A percentile compares a stretch with the other conserved stretches of the same genome.
Conservation (phyloP, 2,888 invertebrate species). For the Melitaea athalia region DNA sequence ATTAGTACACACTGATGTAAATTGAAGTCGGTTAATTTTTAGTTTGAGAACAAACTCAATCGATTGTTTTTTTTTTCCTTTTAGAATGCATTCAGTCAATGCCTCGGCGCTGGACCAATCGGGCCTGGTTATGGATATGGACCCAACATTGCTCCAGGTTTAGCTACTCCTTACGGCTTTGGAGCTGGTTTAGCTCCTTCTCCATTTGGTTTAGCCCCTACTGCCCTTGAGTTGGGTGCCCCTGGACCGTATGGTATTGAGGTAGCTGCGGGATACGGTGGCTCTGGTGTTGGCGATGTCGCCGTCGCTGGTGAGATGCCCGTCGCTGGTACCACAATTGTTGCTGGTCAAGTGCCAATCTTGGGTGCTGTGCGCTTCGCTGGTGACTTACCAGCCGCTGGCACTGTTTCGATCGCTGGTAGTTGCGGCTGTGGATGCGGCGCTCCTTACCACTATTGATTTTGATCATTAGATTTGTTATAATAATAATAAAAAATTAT, state of each 20-base stretch:
- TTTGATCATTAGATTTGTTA: not conserved
- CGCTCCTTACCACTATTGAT: conserved; percentile 15
- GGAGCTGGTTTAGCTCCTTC: conserved; percentile 24
- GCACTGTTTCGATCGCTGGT: conserved; percentile 47
- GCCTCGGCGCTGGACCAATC: conserved; percentile 27
- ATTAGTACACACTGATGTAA: too few relatives aligned
- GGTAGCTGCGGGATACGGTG: conserved; percentile 35
- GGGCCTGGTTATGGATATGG: conserved; percentile 16
- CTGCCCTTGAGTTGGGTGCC: conserved; percentile 26
- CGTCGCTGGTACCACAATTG: conserved; percentile 46
- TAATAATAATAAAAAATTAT: not conserved
- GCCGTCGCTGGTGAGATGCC: conserved; percentile 46
- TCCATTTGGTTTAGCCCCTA: conserved; percentile 28
- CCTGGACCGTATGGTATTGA: conserved; percentile 18
- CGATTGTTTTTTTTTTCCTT: conserved; percentile 4
- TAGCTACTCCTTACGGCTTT: conserved; percentile 20
- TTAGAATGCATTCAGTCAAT: conserved; percentile 39
- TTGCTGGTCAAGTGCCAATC: conserved; percentile 51
- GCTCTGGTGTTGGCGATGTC: conserved; percentile 43
- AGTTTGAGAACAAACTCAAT: too few relatives aligned
- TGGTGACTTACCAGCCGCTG: conserved; percentile 44
- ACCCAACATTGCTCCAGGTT: conserved; percentile 16
- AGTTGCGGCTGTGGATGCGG: conserved; percentile 42
- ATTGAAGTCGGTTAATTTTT: too few relatives aligned
- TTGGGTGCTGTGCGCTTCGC: conserved; percentile 49